Percentiles rank a stretch among this genome's conserved stretches.
Evolutionary conservation across 2,888 invertebrate species (phyloP).

Genomic region (Drosophila paracracens): DNA sequence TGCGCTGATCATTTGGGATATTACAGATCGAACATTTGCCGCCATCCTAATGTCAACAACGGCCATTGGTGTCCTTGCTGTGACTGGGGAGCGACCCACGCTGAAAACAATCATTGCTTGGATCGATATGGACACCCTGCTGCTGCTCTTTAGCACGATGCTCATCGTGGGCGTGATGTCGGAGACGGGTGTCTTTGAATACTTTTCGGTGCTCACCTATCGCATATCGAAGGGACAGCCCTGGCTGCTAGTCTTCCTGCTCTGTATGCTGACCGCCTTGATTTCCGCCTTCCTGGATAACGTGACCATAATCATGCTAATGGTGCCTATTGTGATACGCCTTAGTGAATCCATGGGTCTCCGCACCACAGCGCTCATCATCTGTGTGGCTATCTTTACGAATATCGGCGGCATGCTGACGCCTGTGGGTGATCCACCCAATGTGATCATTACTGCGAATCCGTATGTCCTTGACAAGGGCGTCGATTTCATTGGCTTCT

Average conservation of each 20-base stretch:
- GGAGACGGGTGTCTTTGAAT: slow-evolving; percentile 92
- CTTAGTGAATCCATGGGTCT: slow-evolving; percentile 94
- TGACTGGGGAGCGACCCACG: slow-evolving; percentile 88
- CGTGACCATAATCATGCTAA: slow-evolving; percentile 90
- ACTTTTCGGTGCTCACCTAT: slow-evolving; percentile 89
- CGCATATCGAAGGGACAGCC: slow-evolving; percentile 89
- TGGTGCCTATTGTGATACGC: slow-evolving; percentile 91
- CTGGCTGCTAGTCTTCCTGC: slow-evolving; percentile 89
- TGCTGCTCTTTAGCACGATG: slow-evolving; percentile 92
- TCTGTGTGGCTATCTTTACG: slow-evolving; percentile 93
- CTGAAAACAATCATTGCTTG: slow-evolving; percentile 88
- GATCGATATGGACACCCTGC: slow-evolving; percentile 90
- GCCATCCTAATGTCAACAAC: slow-evolving; percentile 86
- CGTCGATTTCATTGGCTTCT: slow-evolving; percentile 91
- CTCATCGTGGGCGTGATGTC: slow-evolving; percentile 90
- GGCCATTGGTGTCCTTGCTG: slow-evolving; percentile 89
- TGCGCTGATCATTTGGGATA: slow-evolving; percentile 90
- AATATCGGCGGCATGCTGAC: slow-evolving; percentile 96
- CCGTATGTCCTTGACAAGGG: slow-evolving; percentile 83
- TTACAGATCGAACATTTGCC: slow-evolving; percentile 86
- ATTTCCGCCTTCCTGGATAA: slow-evolving; percentile 91
- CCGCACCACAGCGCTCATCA: slow-evolving; percentile 93
- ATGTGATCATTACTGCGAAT: slow-evolving; percentile 83
- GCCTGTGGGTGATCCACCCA: slow-evolving; percentile 95
- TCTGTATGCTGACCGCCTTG: slow-evolving; percentile 89